These are phyloP conservation scores for Acleris cristana DNA, from an alignment of 2,888 invertebrate genomes.

Conservation along the genomic window DNA sequence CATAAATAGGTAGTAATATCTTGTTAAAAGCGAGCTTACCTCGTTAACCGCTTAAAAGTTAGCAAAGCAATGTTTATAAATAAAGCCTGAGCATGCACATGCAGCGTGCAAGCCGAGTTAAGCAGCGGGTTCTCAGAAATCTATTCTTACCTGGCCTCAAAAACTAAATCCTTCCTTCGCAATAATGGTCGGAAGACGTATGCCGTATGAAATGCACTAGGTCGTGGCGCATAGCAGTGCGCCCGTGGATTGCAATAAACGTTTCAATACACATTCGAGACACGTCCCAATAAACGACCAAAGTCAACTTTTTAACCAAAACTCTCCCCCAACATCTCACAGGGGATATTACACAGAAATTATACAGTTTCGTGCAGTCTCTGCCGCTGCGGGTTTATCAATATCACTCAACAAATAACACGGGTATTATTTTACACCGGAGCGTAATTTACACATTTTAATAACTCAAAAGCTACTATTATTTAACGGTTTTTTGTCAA, in stretches of 20 bases:
- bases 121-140: constrained; percentile 40
- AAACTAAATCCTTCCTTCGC: constrained; percentile 85
- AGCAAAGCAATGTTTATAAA: constrained; percentile 17
- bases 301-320: constrained; percentile 72
- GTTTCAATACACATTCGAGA: constrained; percentile 84
- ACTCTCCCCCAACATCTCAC: constrained; percentile 77
- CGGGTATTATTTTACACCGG: constrained; percentile 73
- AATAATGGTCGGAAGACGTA: constrained; percentile 91
- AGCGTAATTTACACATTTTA: constrained; percentile 77
- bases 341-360: constrained; percentile 67
- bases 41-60: background rate
- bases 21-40: background rate
- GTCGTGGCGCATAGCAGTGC: constrained; percentile 91
- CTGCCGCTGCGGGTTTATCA: constrained; percentile 47
- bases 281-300: constrained; percentile 71
- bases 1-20: background rate
- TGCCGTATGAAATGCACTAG: constrained; percentile 89
- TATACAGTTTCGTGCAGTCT: constrained; percentile 65
- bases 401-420: constrained; percentile 43
- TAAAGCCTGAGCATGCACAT: constrained; percentile 22
- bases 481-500: constrained; percentile 19
- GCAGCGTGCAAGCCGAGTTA: constrained; percentile 11
- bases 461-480: constrained; percentile 39
- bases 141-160: constrained; percentile 59
- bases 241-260: constrained; percentile 83